A percentile compares a stretch with the other conserved stretches of the same genome.
Evolutionary conservation across 2,113 vertebrate species (phyloP).

Genomic region (Mormyrus lacerda): DNA sequence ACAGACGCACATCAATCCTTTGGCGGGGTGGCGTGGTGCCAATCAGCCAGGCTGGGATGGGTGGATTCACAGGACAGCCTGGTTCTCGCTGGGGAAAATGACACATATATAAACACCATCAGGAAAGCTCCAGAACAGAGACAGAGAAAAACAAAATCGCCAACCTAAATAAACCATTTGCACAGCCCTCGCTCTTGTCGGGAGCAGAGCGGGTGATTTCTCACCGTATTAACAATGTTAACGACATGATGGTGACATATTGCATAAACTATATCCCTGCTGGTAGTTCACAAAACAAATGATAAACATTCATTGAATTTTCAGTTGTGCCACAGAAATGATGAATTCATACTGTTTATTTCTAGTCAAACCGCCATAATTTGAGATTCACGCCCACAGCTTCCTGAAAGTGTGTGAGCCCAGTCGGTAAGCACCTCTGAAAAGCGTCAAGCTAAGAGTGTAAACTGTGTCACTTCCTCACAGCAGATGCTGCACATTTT

Average conservation of each 20-base stretch:
- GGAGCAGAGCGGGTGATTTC: neutral
- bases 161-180: neutral
- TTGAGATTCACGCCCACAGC: neutral
- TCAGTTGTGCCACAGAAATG: neutral
- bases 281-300: neutral
- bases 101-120: neutral
- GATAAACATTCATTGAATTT: neutral
- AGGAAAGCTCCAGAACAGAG: neutral
- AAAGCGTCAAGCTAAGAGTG: neutral
- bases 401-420: neutral
- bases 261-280: neutral
- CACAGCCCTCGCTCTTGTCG: neutral
- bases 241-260: neutral
- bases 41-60: neutral
- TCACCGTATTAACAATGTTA: neutral
- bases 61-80: neutral
- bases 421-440: neutral
- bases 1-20: neutral
- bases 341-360: neutral
- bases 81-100: neutral
- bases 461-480: neutral
- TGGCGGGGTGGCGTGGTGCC: neutral
- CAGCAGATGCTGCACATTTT: neutral
- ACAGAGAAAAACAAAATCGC: neutral
- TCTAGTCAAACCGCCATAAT: neutral